Base-by-base conservation (phyloP, 2,888 invertebrate species). In the Drosophila conformis region DNA sequence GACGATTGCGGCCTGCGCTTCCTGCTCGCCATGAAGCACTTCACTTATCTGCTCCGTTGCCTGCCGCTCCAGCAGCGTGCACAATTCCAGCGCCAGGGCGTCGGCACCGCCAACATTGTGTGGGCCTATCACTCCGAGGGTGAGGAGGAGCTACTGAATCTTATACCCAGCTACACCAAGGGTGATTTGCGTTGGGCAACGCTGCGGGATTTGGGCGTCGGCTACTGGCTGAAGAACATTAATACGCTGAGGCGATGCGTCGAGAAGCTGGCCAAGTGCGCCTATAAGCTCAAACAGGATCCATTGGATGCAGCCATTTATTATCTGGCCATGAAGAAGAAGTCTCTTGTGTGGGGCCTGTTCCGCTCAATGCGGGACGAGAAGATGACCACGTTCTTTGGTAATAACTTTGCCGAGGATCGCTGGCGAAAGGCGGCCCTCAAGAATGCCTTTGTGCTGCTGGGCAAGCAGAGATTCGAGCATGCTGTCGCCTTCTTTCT, bases 81-180 rank as follows among this genome's bases (percentile, higher is more conserved):
- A 0, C 95, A 96, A 64, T 95, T 98, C 78, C 98, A 98, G 90
- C 96, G 96, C 62, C 96, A 96, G 78, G 99, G 98, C 29, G 96
- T 98, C 1, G 96, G 96, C 40, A 97, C 96, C 13, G 97, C 98
- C 83, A 98, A 99, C 93, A 95, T 99, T 27, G 99, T 99, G 4
- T 99, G 99, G 99, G 99, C 99, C 0, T 99, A 98, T 94, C 99
- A 99, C 93, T 99, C 99, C 0, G 99, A 99, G 93, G 97, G 98
- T 27, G 98, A 99, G 92, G 99, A 99, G 87, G 99, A 99, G 92
- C 94, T 99, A 64, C 93, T 99, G 18, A 96, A 96, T 68, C 94
- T 98, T 58, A 96, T 98, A 78, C 99, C 99, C 0, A 97, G 97
- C 0, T 97, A 97, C 83, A 95, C 96, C 0, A 97, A 97, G 92